These are phyloP conservation scores for Pomacea maculata DNA, from an alignment of 1,140 invertebrate genomes.

Conservation along the genomic window DNA sequence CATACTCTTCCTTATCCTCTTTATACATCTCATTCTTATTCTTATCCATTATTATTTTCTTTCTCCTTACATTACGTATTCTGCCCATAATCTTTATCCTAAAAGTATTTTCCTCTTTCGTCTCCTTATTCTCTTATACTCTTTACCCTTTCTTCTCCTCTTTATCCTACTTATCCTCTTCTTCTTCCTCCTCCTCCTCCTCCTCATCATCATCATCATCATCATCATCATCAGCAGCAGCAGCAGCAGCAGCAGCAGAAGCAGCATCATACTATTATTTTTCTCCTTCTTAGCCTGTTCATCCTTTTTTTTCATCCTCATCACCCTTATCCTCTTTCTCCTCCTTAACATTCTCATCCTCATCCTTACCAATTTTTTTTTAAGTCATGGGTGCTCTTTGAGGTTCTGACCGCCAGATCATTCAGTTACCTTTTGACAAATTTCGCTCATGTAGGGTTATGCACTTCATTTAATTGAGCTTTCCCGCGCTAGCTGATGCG, in stretches of 20 bases:
- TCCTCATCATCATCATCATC: neutral
- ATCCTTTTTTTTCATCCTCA: neutral
- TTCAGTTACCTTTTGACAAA: too few species aligned
- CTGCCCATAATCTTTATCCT: neutral
- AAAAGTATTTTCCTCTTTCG: neutral
- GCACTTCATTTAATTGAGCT: too few species aligned
- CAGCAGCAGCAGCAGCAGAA: too few species aligned
- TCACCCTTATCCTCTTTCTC: slow-evolving; percentile 7
- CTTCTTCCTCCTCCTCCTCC: too few species aligned
- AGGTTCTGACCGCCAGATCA: too few species aligned
- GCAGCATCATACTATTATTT: neutral
- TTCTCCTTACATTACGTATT: neutral
- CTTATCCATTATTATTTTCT: neutral
- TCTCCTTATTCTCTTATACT: slow-evolving; percentile 2
- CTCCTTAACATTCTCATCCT: neutral
- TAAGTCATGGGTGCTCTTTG: too few species aligned
- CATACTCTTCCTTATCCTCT: too few species aligned
- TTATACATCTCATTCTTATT: neutral
- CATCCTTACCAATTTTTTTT: too few species aligned
- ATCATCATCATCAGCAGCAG: neutral
- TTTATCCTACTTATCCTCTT: too few species aligned
- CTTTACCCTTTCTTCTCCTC: too few species aligned
- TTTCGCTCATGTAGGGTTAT: too few species aligned
- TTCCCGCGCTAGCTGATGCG: too few species aligned
- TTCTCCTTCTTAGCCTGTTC: neutral